Evolutionary conservation across 1,140 invertebrate species (phyloP).

Genomic region (Diprion similis): DNA sequence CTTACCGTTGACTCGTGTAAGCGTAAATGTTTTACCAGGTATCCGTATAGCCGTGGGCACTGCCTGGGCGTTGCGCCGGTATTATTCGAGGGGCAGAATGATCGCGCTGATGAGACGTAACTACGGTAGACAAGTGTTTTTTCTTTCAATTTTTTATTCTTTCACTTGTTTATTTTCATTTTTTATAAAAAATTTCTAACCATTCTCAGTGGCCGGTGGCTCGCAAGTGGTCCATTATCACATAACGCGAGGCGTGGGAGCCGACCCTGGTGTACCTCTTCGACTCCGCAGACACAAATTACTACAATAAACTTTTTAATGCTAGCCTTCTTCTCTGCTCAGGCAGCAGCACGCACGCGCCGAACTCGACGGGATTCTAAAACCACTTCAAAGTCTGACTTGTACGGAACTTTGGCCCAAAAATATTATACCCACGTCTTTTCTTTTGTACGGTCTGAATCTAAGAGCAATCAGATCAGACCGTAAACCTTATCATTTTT

Average conservation of each 20-base stretch:
- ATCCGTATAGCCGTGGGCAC: not conserved
- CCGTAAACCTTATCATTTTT: too few species aligned
- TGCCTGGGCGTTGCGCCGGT: not conserved
- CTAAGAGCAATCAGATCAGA: too few species aligned
- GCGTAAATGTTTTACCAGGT: not conserved
- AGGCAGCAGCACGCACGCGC: constrained; percentile 9
- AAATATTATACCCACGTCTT: too few species aligned
- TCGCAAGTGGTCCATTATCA: constrained; percentile 10
- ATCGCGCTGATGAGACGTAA: not conserved
- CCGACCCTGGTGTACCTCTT: not conserved
- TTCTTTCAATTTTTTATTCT: not conserved
- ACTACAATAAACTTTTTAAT: constrained; percentile 16
- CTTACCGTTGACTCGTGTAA: not conserved
- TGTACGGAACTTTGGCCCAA: not conserved
- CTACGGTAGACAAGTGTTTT: not conserved
- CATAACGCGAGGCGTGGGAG: constrained; percentile 14
- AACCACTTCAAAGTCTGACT: not conserved
- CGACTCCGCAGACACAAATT: constrained; percentile 8
- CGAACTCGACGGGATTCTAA: not conserved
- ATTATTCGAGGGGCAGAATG: constrained; percentile 2
- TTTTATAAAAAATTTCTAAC: too few species aligned
- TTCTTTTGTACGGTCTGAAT: too few species aligned
- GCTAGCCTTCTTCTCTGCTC: not conserved
- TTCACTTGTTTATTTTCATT: not conserved
- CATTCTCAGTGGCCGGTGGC: not conserved